A percentile compares a stretch with the other conserved stretches of the same genome.
Evolutionary conservation across 1,140 invertebrate genomes (phyloP).

Genomic region (Protaetia brevitarsis): DNA sequence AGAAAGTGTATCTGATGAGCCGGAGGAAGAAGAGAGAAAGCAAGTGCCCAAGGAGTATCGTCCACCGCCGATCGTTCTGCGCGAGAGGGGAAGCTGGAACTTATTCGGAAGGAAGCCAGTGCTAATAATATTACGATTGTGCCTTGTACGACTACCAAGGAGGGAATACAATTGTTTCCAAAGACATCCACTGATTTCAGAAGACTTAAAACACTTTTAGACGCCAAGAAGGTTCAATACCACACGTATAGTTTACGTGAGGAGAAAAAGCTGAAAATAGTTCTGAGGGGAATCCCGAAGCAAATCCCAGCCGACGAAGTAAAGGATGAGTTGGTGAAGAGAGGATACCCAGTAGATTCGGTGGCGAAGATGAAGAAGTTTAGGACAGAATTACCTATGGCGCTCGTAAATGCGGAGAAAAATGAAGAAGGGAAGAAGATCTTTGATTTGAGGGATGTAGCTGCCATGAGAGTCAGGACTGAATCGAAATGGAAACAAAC

Average conservation of each 20-base stretch:
- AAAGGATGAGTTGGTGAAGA: neutral
- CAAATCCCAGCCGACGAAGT: neutral
- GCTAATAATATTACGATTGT: neutral
- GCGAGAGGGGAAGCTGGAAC: too few relatives aligned
- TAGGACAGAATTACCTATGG: too few relatives aligned
- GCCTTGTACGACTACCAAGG: neutral
- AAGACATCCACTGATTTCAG: neutral
- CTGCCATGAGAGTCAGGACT: neutral
- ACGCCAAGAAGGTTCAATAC: neutral
- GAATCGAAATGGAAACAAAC: neutral
- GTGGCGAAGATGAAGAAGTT: neutral
- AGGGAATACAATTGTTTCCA: neutral
- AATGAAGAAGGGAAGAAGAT: neutral
- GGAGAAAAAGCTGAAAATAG: neutral
- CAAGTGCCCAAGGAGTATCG: too few relatives aligned
- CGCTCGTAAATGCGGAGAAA: neutral
- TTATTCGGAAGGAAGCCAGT: neutral
- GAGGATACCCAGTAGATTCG: neutral
- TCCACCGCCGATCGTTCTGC: too few relatives aligned
- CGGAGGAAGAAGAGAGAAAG: too few relatives aligned
- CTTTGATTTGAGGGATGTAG: neutral
- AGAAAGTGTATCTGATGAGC: too few relatives aligned
- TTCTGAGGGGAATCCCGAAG: conserved; percentile 5
- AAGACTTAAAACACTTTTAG: neutral
- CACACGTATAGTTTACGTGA: neutral